Base-by-base conservation (phyloP, 2,113 vertebrate genomes). In the Larimichthys crocea region DNA sequence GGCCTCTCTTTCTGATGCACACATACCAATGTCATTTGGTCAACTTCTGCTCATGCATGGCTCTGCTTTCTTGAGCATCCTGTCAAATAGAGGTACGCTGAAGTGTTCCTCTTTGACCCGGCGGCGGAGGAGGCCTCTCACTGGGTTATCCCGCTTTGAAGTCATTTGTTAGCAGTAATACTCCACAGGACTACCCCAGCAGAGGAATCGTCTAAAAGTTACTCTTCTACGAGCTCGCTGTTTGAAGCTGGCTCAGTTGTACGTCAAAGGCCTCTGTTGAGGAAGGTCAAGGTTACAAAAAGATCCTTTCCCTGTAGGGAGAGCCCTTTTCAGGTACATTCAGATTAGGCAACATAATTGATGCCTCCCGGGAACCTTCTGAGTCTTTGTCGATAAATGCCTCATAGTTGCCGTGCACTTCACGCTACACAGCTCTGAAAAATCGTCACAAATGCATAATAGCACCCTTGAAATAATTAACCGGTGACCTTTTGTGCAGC, bases 141-240 rank as follows among this genome's bases (percentile, higher is more conserved):
- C 60, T 69, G 60, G 71, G 73, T 53, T 74, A 56, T 80, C 24
- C 74, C 79, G 50, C 91, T 91, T 92, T 95, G 90, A 93, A 94
- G 89, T 89, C 91, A 90, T 93, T 94, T 94, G 89, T 94, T 94
- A 91, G 92, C 87, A 92, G 91, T 94, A 89, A 91, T 93, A 92
- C 89, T 87, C 89, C 82, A 66, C 87, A 89, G 86, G 79, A 89
- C 63, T 89, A 71, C 86, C 88, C 88, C 81, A 90, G 83, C 63
- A 85, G 82, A 90, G 88, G 87, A 84, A 75, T 89, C 69, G 71
- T 85, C 86, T 86, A 71, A 87, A 90, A 87, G 74, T 87, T 65
- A 62, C 57, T 63, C 48, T 82, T 74, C 69, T 55, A 67, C 76
- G 50, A 78, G 65, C 50, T 90, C 19, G 31, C 49, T 46, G 67